These are phyloP conservation scores for Triops longicaudatus DNA, from an alignment of 1,140 invertebrate genomes.

Conservation along the genomic window DNA sequence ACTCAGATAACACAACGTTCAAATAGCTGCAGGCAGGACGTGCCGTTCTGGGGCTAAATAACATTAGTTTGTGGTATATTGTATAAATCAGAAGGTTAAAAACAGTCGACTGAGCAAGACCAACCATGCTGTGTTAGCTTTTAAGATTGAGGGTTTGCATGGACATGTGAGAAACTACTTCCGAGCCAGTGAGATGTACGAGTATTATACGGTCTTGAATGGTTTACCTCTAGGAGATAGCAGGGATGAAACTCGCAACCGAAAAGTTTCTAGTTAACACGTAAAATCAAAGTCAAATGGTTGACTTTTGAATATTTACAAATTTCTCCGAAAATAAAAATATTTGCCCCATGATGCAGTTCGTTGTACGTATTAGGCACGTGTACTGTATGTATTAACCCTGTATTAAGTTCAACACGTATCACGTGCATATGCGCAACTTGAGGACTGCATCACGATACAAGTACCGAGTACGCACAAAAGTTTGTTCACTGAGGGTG, in stretches of 20 bases:
- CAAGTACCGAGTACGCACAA: too few species aligned
- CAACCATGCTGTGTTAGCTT: not conserved
- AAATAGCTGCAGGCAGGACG: not conserved
- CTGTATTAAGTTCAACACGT: too few species aligned
- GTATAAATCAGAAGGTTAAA: not conserved
- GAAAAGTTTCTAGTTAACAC: not conserved
- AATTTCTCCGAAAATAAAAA: not conserved
- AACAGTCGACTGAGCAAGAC: not conserved
- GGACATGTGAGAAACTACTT: not conserved
- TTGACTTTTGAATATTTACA: not conserved
- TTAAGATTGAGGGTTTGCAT: not conserved
- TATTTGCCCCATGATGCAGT: too few species aligned
- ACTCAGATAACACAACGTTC: conserved; percentile 29
- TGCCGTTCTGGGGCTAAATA: conserved; percentile 26
- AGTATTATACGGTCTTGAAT: conserved; percentile 10
- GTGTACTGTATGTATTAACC: too few species aligned
- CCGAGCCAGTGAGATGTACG: not conserved
- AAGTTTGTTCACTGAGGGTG: too few species aligned
- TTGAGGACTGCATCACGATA: too few species aligned
- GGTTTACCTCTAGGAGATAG: not conserved
- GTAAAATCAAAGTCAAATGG: not conserved
- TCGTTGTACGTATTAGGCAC: too few species aligned
- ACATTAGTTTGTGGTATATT: not conserved
- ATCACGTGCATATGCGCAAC: too few species aligned
- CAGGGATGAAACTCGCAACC: not conserved